Conservation (phyloP, 2,888 invertebrate genomes). For the Andrena praecox region DNA sequence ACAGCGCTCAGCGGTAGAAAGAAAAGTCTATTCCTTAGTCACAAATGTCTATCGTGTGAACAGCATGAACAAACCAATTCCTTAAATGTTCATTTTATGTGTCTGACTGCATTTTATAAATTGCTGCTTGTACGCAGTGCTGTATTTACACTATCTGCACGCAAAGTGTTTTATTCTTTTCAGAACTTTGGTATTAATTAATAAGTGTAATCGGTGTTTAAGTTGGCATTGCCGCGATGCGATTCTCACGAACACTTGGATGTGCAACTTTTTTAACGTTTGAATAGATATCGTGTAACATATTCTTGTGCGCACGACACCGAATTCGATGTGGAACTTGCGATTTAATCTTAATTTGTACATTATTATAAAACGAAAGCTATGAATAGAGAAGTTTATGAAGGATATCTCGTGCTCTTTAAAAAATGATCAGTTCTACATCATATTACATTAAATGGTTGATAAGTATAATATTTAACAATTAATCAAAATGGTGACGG, state of each 20-base stretch:
- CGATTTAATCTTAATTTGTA: constrained; percentile 44
- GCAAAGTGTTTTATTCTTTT: constrained; percentile 68
- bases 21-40: constrained; percentile 44
- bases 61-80: constrained; percentile 68
- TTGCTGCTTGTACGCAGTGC: constrained; percentile 74
- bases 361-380: constrained; percentile 26
- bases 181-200: constrained; percentile 59
- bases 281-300: constrained; percentile 58
- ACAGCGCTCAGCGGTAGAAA: constrained; percentile 31
- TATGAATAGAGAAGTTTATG: constrained; percentile 48
- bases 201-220: constrained; percentile 66
- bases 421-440: constrained; percentile 82
- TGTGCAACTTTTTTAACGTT: constrained; percentile 64
- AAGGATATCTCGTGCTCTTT: constrained; percentile 83
- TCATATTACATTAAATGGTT: constrained; percentile 74
- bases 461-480: constrained; percentile 78
- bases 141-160: constrained; percentile 76
- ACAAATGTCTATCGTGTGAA: constrained; percentile 55
- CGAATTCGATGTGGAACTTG: constrained; percentile 49
- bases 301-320: constrained; percentile 63
- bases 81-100: constrained; percentile 71
- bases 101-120: constrained; percentile 75
- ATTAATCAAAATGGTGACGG: constrained; percentile 84
- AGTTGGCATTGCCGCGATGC: constrained; percentile 51
- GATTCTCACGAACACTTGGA: constrained; percentile 58